A percentile compares a stretch with the other conserved stretches of the same genome.
Evolutionary conservation across 2,888 invertebrate species (phyloP).

Genomic region (Gryllus longicercus): DNA sequence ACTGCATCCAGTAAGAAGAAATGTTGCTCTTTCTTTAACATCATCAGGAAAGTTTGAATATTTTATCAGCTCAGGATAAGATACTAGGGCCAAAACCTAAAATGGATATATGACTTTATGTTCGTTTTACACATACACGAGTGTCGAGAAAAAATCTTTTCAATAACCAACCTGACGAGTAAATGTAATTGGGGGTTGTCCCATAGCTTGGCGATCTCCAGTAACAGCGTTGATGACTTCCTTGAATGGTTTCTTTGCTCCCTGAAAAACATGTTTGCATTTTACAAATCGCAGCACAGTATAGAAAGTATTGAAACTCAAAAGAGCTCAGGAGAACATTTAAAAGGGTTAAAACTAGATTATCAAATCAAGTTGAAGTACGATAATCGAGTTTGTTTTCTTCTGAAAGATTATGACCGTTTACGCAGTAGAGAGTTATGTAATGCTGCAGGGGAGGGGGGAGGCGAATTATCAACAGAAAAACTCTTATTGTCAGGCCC

Average conservation of each 20-base stretch:
- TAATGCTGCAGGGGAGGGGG: too few species aligned
- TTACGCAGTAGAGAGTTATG: too few species aligned
- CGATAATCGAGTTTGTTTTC: slow-evolving; percentile 84
- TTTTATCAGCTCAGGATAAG: slow-evolving; percentile 69
- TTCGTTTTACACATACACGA: slow-evolving; percentile 43
- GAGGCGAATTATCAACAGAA: too few species aligned
- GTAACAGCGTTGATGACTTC: slow-evolving; percentile 95
- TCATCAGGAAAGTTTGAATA: slow-evolving; percentile 66
- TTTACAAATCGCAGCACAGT: neutral
- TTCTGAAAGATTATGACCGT: slow-evolving; percentile 95
- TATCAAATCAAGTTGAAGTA: slow-evolving; percentile 59
- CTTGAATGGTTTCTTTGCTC: slow-evolving; percentile 82
- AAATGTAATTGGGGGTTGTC: too few species aligned
- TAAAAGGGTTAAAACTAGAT: too few species aligned
- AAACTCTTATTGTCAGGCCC: too few species aligned
- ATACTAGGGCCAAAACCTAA: slow-evolving; percentile 74
- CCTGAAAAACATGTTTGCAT: slow-evolving; percentile 53
- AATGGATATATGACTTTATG: slow-evolving; percentile 56
- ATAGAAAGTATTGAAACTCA: too few species aligned
- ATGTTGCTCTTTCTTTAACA: slow-evolving; percentile 50
- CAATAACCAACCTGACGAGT: too few species aligned
- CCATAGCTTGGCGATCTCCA: slow-evolving; percentile 90
- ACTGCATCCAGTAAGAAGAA: slow-evolving; percentile 64
- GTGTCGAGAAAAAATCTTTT: too few species aligned
- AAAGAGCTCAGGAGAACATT: too few species aligned